These are phyloP conservation scores for Alcedo atthis DNA, from an alignment of 2,797 vertebrate species.

Conservation along the genomic window DNA sequence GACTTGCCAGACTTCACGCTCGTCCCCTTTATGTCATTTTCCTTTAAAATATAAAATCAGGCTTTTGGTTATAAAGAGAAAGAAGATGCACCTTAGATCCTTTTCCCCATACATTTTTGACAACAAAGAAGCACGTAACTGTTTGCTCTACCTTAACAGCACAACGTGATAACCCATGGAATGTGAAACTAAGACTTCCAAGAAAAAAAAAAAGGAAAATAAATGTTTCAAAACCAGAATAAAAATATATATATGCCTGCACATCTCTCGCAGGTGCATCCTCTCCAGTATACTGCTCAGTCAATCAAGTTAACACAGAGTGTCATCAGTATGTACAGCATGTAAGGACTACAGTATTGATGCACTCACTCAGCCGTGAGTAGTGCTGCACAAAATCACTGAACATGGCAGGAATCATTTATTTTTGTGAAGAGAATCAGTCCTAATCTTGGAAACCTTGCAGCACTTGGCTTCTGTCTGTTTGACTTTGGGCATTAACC, in stretches of 20 bases:
- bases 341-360: slow-evolving; percentile 84
- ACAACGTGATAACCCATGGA: slow-evolving; percentile 67
- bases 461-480: slow-evolving; percentile 83
- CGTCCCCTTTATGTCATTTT: slow-evolving; percentile 67
- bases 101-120: slow-evolving; percentile 71
- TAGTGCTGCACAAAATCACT: slow-evolving; percentile 83
- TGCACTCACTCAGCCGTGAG: slow-evolving; percentile 84
- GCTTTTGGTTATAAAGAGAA: slow-evolving; percentile 58
- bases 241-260: slow-evolving; percentile 80
- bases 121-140: slow-evolving; percentile 75
- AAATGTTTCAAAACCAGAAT: slow-evolving; percentile 77
- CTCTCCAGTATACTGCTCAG: slow-evolving; percentile 79
- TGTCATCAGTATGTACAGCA: slow-evolving; percentile 86
- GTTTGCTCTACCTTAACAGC: slow-evolving; percentile 75
- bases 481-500: slow-evolving; percentile 86
- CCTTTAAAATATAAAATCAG: slow-evolving; percentile 65
- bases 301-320: slow-evolving; percentile 85
- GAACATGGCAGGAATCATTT: slow-evolving; percentile 86
- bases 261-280: slow-evolving; percentile 81
- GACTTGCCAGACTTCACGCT: slow-evolving; percentile 60
- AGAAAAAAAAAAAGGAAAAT: slow-evolving; percentile 69
- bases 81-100: slow-evolving; percentile 67
- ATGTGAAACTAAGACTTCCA: slow-evolving; percentile 68
- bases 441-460: slow-evolving; percentile 84
- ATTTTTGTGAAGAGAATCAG: slow-evolving; percentile 84